Conservation (phyloP, 2,113 vertebrate genomes). For the Ellobius talpinus region DNA sequence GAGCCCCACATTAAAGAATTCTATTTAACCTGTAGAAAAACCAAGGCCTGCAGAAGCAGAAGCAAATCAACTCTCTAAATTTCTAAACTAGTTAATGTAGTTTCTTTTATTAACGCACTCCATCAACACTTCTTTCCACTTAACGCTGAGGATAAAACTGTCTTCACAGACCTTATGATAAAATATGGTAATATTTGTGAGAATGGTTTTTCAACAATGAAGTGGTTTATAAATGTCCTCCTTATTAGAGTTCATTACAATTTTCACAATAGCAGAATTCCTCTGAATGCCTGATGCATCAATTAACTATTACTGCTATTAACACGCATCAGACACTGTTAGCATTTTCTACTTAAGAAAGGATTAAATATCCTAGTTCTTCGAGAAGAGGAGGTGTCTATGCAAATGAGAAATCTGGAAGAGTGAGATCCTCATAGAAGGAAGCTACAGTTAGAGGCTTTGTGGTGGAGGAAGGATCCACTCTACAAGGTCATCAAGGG, state of each 20-base stretch:
- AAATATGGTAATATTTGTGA: conserved; percentile 52
- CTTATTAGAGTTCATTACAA: conserved; percentile 23
- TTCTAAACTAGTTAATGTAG: conserved; percentile 40
- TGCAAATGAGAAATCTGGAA: not conserved
- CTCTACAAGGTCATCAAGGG: not conserved
- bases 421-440: not conserved
- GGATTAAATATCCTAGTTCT: not conserved
- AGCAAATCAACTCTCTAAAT: conserved; percentile 29
- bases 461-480: not conserved
- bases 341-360: conserved; percentile 14
- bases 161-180: conserved; percentile 24
- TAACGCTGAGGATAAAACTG: conserved; percentile 45
- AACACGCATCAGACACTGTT: not conserved
- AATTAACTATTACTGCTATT: conserved; percentile 15
- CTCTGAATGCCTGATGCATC: conserved; percentile 42
- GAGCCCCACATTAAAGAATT: conserved; percentile 1
- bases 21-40: conserved; percentile 31
- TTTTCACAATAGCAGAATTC: conserved; percentile 45
- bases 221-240: conserved; percentile 48
- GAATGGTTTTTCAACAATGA: conserved; percentile 10
- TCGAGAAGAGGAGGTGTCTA: not conserved
- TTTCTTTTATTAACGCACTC: not conserved
- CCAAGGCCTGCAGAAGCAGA: not conserved
- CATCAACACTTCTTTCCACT: not conserved
- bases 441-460: not conserved